A percentile compares a stretch with the other conserved stretches of the same genome.
phyloP scores from a whole-genome alignment of 92 coral and sea anemone species.

The Muricea muricata region DNA sequence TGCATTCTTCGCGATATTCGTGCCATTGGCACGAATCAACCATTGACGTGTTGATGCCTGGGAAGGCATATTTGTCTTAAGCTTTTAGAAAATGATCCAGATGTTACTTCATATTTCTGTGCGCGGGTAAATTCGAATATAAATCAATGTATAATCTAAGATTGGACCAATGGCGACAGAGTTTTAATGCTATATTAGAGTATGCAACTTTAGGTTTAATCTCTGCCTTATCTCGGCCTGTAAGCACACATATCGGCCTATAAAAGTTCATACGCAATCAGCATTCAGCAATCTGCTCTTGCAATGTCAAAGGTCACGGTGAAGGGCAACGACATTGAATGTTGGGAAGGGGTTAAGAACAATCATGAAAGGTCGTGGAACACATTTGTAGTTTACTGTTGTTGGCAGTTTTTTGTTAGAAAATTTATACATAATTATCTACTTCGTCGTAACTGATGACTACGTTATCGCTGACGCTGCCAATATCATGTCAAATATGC shows the following conservation, averaged over 20 bases:
- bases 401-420: neutral
- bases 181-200: neutral
- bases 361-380: neutral
- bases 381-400: too few relatives aligned
- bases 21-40: too few relatives aligned
- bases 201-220: too few relatives aligned
- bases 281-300: neutral
- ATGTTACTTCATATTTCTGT: neutral
- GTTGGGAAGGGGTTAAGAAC: constrained; percentile 34
- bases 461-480: constrained; percentile 92
- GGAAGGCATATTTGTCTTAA: neutral
- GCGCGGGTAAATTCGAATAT: constrained; percentile 9
- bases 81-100: neutral
- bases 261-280: too few relatives aligned
- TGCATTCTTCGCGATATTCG: neutral
- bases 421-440: neutral
- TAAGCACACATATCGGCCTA: too few relatives aligned
- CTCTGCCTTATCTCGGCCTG: too few relatives aligned
- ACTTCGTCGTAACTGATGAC: constrained; percentile 26
- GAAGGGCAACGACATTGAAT: constrained; percentile 40
- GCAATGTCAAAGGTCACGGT: constrained; percentile 41
- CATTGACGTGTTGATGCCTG: neutral
- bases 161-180: neutral
- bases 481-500: constrained; percentile 98
- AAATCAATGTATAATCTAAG: neutral